Evolutionary conservation across 2,113 vertebrate species (phyloP).

Genomic region (Lasiurus cinereus): DNA sequence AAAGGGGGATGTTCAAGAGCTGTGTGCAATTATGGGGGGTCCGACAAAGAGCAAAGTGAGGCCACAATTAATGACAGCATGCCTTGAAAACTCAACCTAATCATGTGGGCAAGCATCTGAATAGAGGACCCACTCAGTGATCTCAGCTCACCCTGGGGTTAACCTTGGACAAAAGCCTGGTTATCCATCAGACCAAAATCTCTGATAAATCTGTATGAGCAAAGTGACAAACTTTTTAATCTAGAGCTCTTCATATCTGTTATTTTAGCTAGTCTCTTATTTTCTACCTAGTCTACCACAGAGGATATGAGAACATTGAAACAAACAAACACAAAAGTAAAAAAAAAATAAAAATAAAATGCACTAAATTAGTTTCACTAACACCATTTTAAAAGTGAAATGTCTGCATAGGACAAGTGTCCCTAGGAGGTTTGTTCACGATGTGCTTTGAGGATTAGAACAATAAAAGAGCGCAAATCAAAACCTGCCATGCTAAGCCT

Average conservation of each 20-base stretch:
- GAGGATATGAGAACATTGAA: background rate
- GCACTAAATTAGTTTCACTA: background rate
- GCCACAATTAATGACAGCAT: background rate
- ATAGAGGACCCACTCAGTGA: background rate
- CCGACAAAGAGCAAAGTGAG: constrained; percentile 56
- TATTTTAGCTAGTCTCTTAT: background rate
- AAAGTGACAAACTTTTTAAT: background rate
- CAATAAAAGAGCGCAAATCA: background rate
- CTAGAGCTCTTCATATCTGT: background rate
- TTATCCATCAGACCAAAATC: background rate
- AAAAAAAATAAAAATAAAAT: background rate
- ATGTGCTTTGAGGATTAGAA: background rate
- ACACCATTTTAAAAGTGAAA: background rate
- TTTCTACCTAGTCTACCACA: background rate
- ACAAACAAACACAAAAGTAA: too few species aligned
- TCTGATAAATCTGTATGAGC: background rate
- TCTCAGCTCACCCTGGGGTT: background rate
- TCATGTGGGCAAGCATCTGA: background rate
- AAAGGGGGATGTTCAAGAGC: constrained; percentile 65
- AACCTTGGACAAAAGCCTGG: background rate
- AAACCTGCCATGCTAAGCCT: background rate
- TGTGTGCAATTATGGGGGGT: constrained; percentile 58
- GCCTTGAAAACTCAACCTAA: constrained; percentile 48
- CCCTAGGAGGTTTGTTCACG: background rate
- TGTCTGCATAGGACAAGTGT: background rate